These are phyloP conservation scores for Galendromus occidentalis DNA, from an alignment of 1,140 invertebrate species.

Conservation along the genomic window DNA sequence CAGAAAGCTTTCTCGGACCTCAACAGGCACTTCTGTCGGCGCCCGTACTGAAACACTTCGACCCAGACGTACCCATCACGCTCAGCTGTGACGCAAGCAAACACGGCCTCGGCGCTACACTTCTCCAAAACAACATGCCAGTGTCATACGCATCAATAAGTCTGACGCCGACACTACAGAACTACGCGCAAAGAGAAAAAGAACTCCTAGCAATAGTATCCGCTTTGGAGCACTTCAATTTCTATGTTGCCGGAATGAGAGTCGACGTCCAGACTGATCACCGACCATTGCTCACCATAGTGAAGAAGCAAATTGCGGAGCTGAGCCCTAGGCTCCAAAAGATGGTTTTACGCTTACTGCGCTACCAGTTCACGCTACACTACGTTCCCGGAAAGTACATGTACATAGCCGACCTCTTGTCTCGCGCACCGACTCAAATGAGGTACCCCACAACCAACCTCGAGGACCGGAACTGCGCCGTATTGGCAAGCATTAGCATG, in stretches of 20 bases:
- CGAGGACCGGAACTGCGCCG: too few relatives aligned
- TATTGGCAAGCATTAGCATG: too few relatives aligned
- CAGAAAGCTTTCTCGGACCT: too few relatives aligned
- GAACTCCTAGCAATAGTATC: slow-evolving; percentile 33
- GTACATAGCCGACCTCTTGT: slow-evolving; percentile 15
- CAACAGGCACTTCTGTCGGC: too few relatives aligned
- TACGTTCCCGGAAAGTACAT: slow-evolving; percentile 13
- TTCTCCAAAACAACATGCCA: slow-evolving; percentile 12
- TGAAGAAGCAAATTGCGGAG: slow-evolving; percentile 14
- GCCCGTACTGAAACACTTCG: too few relatives aligned
- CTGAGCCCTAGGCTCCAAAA: slow-evolving; percentile 13
- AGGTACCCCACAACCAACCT: too few relatives aligned
- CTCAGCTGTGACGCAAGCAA: too few relatives aligned
- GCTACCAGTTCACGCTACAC: slow-evolving; percentile 13
- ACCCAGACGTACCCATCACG: too few relatives aligned
- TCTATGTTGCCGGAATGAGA: slow-evolving; percentile 25
- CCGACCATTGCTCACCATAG: slow-evolving; percentile 18
- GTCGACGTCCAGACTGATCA: slow-evolving; percentile 26
- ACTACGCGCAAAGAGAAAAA: slow-evolving; percentile 31
- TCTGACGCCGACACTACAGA: slow-evolving; percentile 26
- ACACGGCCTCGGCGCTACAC: too few relatives aligned
- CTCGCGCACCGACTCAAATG: slow-evolving; percentile 12
- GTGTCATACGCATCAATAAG: slow-evolving; percentile 16
- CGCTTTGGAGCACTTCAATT: slow-evolving; percentile 27
- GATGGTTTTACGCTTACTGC: slow-evolving; percentile 14